Evolutionary conservation across 2,113 vertebrate species (phyloP), one percentile per base, ranked within the genome.

Genomic region (Ursus arctos): DNA sequence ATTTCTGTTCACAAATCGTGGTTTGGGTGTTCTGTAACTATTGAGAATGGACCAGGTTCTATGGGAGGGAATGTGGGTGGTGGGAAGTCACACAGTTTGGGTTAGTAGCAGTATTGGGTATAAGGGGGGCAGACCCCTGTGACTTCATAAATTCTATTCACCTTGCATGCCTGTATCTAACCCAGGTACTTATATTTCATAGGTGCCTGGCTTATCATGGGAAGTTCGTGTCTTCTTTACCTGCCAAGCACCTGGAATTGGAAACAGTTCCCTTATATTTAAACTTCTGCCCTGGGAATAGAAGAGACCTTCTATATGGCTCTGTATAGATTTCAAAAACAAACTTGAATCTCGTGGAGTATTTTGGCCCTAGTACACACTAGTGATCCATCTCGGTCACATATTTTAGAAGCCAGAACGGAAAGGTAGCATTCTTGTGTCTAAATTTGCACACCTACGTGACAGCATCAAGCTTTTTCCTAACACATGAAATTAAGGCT

Each of bases 101-200:
- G 4, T 82, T 31, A 87, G 18, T 33, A 15, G 6, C 12, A 26
- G 4, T 22, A 9, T 15, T 82, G 43, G 6, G 0, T 15, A 53
- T 59, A 9, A 85, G 16, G 0, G 3, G 0, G 14, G 88, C 51
- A 69, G 28, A 55, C 13, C 10, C 21, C 19, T 65, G 31, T 79
- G 81, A 7, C 2, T 28, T n/a, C 6, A 49, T 7, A 51, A 71
- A 49, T 88, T 74, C 67, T 74, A 72, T 55, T 43, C 2, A 19
- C 5, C 7, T 4, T 21, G 1, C 14, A 6, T 31, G 2, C 15
- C 7, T 59, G 4, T 10, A 3, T 51, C 2, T 26, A 63, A 18
- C 18, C 91, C n/a, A 69, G 16, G 4, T 67, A 65, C 24, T 8
- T 40, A 3, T n/a, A 59, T 81, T 72, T 72, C 14, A 67, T 7